These are phyloP conservation scores for Rhombomys opimus DNA, from an alignment of 2,113 vertebrate genomes.

Conservation along the genomic window DNA sequence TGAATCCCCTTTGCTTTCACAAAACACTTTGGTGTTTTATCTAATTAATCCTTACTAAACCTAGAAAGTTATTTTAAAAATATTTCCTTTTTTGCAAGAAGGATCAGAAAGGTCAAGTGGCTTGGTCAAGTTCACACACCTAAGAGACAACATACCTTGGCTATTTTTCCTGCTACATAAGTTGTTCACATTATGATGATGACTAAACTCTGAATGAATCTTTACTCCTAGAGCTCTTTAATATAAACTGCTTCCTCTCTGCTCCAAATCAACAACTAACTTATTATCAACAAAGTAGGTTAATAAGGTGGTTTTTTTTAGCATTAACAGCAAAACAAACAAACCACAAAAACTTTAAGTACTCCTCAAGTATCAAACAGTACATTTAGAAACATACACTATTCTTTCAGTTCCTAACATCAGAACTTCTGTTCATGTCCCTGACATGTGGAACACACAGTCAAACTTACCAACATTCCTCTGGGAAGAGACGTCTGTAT, in stretches of 20 bases:
- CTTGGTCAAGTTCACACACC: neutral
- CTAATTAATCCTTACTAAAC: neutral
- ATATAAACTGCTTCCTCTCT: neutral
- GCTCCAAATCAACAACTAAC: neutral
- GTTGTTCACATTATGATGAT: neutral
- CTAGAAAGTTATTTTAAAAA: neutral
- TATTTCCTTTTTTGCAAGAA: slow-evolving; percentile 2
- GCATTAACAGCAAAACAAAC: neutral
- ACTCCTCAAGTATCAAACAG: slow-evolving; percentile 22
- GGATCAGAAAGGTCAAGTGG: neutral
- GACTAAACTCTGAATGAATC: neutral
- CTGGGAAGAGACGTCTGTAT: slow-evolving; percentile 93
- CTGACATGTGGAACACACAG: accelerated
- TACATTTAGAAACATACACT: neutral
- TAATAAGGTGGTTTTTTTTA: neutral
- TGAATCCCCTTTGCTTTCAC: neutral
- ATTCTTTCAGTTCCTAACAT: neutral
- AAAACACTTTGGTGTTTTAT: slow-evolving; percentile 2
- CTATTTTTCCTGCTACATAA: neutral
- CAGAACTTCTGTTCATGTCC: neutral
- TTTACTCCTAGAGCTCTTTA: neutral
- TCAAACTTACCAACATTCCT: slow-evolving; percentile 92
- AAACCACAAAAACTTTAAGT: neutral
- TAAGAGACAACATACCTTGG: neutral
- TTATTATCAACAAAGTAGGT: neutral